Conservation (phyloP, 1,140 invertebrate species). For the Rhizoglyphus robini region DNA sequence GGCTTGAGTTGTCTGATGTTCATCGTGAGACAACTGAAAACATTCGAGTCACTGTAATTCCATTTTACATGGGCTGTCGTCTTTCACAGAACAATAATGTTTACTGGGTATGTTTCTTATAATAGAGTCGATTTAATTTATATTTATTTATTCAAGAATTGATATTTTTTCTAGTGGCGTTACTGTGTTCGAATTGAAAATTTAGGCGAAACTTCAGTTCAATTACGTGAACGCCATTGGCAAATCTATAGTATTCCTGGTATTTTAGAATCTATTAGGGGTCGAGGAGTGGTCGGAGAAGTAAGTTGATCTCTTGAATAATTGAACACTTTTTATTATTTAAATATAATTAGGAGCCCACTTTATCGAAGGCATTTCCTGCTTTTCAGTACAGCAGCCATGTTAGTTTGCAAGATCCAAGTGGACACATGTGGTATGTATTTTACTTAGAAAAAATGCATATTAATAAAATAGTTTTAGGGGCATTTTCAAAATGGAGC, state of each 20-base stretch:
- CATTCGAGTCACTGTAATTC: slow-evolving; percentile 87
- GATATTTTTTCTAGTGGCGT: slow-evolving; percentile 56
- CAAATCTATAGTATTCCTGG: slow-evolving; percentile 87
- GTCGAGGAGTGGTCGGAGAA: slow-evolving; percentile 82
- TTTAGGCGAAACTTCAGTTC: slow-evolving; percentile 69
- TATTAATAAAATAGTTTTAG: slow-evolving; percentile 2
- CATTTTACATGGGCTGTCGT: slow-evolving; percentile 89
- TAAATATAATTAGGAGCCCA: slow-evolving; percentile 50
- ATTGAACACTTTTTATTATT: background rate
- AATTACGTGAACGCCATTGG: slow-evolving; percentile 88
- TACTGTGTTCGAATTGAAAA: slow-evolving; percentile 94
- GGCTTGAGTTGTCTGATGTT: slow-evolving; percentile 91
- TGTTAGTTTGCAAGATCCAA: slow-evolving; percentile 88
- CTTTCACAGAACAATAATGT: slow-evolving; percentile 68
- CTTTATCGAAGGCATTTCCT: slow-evolving; percentile 66
- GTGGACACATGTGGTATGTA: slow-evolving; percentile 89
- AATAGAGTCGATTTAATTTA: slow-evolving; percentile 6
- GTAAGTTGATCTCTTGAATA: slow-evolving; percentile 26
- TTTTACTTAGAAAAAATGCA: background rate
- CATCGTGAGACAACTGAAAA: slow-evolving; percentile 93
- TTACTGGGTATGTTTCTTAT: slow-evolving; percentile 69
- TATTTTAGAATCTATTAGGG: slow-evolving; percentile 82
- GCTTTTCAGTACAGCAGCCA: slow-evolving; percentile 96
- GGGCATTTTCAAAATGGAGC: slow-evolving; percentile 41
- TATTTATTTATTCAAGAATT: background rate